phyloP scores from a whole-genome alignment of 2,797 vertebrate genomes.

The Etheostoma nigrum region DNA sequence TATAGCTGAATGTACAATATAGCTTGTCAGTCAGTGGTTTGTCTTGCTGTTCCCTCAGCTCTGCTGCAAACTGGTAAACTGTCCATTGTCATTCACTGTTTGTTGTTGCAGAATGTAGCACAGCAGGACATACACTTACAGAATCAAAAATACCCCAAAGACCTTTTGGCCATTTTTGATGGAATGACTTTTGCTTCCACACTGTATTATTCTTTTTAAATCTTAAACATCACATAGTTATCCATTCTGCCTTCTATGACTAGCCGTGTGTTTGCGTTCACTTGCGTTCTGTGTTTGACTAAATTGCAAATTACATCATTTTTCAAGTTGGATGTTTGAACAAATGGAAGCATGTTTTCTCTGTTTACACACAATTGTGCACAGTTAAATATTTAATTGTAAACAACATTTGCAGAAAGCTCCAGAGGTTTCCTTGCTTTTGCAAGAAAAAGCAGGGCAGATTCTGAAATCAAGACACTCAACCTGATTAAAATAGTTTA shows the following conservation, averaged over 20 bases:
- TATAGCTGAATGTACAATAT: constrained; percentile 29
- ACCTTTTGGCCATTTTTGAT: neutral
- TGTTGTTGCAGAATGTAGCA: neutral
- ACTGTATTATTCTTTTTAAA: neutral
- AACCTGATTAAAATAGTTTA: constrained; percentile 4
- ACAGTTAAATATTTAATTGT: constrained; percentile 11
- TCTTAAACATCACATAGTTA: constrained; percentile 7
- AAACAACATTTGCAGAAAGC: constrained; percentile 29
- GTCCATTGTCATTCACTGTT: constrained; percentile 6
- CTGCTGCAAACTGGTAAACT: neutral
- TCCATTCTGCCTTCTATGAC: neutral
- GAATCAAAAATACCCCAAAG: too few species aligned
- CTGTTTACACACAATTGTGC: constrained; percentile 25
- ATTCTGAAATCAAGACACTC: constrained; percentile 7
- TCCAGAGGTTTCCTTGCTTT: constrained; percentile 8
- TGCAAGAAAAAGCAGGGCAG: constrained; percentile 4
- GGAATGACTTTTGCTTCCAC: neutral
- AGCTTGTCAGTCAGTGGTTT: constrained; percentile 26
- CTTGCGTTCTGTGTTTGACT: constrained; percentile 24
- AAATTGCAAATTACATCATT: constrained; percentile 14
- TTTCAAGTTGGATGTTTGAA: constrained; percentile 36
- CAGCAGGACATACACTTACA: neutral
- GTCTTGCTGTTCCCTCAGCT: neutral
- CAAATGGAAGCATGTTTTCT: constrained; percentile 26
- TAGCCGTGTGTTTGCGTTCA: neutral